Base-by-base conservation (phyloP, 1,140 invertebrate species). In the Solenopsis fugax region DNA sequence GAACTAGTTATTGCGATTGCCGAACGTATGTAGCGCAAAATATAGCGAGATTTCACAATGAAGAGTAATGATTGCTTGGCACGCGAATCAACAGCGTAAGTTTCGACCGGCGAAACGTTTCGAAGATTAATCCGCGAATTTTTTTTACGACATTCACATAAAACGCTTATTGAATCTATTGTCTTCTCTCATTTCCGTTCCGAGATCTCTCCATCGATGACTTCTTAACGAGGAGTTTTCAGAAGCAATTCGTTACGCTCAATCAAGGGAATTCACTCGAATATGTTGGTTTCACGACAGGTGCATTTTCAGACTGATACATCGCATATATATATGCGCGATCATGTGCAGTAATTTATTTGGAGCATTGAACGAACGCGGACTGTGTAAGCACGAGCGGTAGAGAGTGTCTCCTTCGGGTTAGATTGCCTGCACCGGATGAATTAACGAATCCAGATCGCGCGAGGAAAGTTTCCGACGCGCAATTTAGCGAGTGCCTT, bases 51-150 rank as follows among this genome's bases (percentile, higher is more conserved):
- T 84, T 77, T 81, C 45, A 24, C 76, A 52, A 48, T 56, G 65
- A 84, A 87, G 86, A 81, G 48, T 81, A 75, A 87, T 75, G 78
- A 71, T 10, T 54, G 50, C 52, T 54, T 50, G 81, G 62, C 81
- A 85, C 81, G 81, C 81, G 67, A 85, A 62, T 85, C 50, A 13
- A 7, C 54, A 6, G 80, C 52, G 62, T 45, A 45, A 62, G 73
- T 87, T 84, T 87, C 69, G 85, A 71, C 71, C 29, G 71, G 60
- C 37, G 41, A 52, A 67, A 13, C 65, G 67, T 90, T 54, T 92
- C 88, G 86, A 88, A 91, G 88, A 86, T 89, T 91, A 91, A 93
- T 93, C 41, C 41, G 90, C 89, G 91, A 4, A 7, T 93, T 93
- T 93, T 93, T 90, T 81, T 90, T 77, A 54, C 89, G 88, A 58